phyloP scores from a whole-genome alignment of 2,797 vertebrate species.

The Bucorvus abyssinicus region DNA sequence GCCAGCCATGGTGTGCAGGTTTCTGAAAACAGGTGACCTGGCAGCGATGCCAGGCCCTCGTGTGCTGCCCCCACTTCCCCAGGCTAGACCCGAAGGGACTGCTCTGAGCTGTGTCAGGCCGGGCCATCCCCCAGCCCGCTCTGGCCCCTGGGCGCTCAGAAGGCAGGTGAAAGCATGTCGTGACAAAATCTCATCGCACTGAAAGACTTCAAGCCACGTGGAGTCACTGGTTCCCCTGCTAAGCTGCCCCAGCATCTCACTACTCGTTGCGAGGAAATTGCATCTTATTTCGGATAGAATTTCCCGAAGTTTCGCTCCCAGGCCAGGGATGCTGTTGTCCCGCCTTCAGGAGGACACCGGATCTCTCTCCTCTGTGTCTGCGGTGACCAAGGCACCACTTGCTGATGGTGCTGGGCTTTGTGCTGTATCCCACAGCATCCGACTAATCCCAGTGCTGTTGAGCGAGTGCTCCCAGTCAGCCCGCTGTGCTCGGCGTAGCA shows the following conservation, averaged over 20 bases:
- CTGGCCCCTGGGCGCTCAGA: neutral
- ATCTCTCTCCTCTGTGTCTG: neutral
- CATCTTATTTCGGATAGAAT: neutral
- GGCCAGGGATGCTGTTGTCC: neutral
- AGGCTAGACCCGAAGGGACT: fast-evolving
- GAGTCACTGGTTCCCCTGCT: fast-evolving
- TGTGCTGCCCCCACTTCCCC: fast-evolving
- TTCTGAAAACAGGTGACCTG: neutral
- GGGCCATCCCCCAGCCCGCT: neutral
- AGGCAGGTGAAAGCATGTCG: fast-evolving
- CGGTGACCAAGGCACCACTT: neutral
- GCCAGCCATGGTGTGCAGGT: neutral
- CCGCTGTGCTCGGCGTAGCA: neutral
- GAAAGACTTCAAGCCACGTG: neutral
- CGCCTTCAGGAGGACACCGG: fast-evolving
- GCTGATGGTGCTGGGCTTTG: fast-evolving
- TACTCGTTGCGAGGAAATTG: conserved; percentile 42
- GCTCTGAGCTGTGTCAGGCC: neutral
- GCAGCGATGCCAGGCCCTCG: fast-evolving
- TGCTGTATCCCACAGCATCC: neutral
- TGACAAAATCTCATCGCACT: neutral
- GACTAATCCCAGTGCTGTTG: neutral
- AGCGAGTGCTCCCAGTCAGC: neutral
- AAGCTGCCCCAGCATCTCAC: neutral
- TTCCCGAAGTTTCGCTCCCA: neutral